A percentile compares a stretch with the other conserved stretches of the same genome.
These are phyloP conservation scores for Anguilla anguilla DNA, from an alignment of 2,797 vertebrate genomes.

Conservation along the genomic window DNA sequence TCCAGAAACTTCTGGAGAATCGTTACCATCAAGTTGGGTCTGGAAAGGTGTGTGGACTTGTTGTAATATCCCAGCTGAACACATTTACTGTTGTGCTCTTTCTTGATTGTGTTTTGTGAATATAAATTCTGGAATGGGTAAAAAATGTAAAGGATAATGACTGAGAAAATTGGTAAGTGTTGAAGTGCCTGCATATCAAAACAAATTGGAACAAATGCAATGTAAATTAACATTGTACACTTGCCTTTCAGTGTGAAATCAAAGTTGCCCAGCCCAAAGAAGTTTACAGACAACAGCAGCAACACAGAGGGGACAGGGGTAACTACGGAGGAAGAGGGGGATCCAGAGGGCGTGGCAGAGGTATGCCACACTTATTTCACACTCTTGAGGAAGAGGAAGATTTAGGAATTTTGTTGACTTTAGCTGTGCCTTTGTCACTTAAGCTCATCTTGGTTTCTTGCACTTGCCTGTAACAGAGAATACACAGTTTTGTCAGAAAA, in stretches of 20 bases:
- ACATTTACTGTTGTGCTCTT: background rate
- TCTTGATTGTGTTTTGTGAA: background rate
- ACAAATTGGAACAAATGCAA: background rate
- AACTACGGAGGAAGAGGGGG: slow-evolving; percentile 69
- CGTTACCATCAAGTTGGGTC: slow-evolving; percentile 87
- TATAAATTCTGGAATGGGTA: background rate
- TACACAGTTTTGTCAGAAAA: background rate
- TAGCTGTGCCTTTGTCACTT: background rate
- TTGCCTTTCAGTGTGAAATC: slow-evolving; percentile 78
- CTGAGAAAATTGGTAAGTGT: background rate
- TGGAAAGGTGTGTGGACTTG: slow-evolving; percentile 75
- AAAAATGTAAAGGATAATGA: background rate
- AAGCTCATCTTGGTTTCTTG: background rate
- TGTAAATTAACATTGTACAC: background rate
- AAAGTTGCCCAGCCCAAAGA: slow-evolving; percentile 90
- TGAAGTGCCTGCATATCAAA: background rate
- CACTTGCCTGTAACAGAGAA: background rate
- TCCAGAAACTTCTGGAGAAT: slow-evolving; percentile 85
- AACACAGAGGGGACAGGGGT: slow-evolving; percentile 79
- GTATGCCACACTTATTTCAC: slow-evolving; percentile 29
- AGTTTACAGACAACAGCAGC: slow-evolving; percentile 85
- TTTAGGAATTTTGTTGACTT: background rate
- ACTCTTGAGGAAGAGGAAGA: background rate
- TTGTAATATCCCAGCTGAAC: background rate
- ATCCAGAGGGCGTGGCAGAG: slow-evolving; percentile 78